Conservation (phyloP, 2,888 invertebrate genomes). For the Andrena hattorfiana region DNA sequence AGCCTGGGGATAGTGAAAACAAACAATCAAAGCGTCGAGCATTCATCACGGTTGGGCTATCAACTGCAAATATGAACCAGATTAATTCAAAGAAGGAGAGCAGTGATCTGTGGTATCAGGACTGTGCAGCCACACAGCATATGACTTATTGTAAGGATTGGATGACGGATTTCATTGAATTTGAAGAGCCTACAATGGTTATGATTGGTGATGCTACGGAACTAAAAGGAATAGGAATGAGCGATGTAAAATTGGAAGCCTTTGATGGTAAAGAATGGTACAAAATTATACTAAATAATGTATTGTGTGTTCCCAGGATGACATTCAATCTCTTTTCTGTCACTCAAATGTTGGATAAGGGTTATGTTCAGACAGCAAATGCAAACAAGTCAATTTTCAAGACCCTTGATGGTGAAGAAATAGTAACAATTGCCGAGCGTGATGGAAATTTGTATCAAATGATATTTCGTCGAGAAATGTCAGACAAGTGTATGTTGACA, state of each 20-base stretch:
- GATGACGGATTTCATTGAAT: slow-evolving; percentile 62
- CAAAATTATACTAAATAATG: slow-evolving; percentile 54
- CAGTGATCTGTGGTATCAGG: slow-evolving; percentile 63
- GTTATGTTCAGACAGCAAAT: slow-evolving; percentile 66
- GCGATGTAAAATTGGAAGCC: slow-evolving; percentile 68
- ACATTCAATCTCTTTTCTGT: slow-evolving; percentile 69
- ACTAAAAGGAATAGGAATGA: slow-evolving; percentile 68
- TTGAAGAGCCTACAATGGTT: slow-evolving; percentile 56
- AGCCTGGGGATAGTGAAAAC: not conserved
- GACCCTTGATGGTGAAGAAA: slow-evolving; percentile 21
- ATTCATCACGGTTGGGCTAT: slow-evolving; percentile 41
- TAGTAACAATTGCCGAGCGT: not conserved
- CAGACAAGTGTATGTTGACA: not conserved
- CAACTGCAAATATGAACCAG: slow-evolving; percentile 49
- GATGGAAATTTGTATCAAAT: not conserved
- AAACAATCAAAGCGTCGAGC: not conserved
- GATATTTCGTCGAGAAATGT: not conserved
- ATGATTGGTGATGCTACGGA: slow-evolving; percentile 67
- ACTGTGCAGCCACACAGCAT: slow-evolving; percentile 74
- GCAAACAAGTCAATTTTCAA: slow-evolving; percentile 19
- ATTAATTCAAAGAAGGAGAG: slow-evolving; percentile 18
- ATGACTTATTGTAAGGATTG: slow-evolving; percentile 68
- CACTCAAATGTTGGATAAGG: slow-evolving; percentile 67
- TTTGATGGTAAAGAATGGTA: slow-evolving; percentile 63
- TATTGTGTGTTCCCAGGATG: slow-evolving; percentile 56